A percentile compares a stretch with the other conserved stretches of the same genome.
phyloP scores from a whole-genome alignment of 1,140 invertebrate genomes.

The Aphidius gifuensis region DNA sequence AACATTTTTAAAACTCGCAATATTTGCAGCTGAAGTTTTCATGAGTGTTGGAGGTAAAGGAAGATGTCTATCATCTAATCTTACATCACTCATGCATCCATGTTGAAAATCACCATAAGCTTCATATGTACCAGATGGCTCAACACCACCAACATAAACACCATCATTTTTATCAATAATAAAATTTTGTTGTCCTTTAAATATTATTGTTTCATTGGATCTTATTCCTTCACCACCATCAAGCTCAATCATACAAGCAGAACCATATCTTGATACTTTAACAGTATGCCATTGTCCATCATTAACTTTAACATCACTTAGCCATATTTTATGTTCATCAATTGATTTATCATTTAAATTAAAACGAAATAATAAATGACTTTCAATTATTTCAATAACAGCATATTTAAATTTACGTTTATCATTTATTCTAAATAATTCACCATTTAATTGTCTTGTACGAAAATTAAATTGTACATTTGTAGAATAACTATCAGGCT shows the following conservation, averaged over 20 bases:
- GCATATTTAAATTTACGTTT: slow-evolving; percentile 94
- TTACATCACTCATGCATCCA: slow-evolving; percentile 80
- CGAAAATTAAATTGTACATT: slow-evolving; percentile 90
- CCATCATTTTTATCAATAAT: slow-evolving; percentile 91
- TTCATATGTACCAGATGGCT: slow-evolving; percentile 90
- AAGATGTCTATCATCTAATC: slow-evolving; percentile 89
- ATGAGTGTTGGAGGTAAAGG: slow-evolving; percentile 90
- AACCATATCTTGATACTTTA: slow-evolving; percentile 83
- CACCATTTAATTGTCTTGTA: slow-evolving; percentile 87
- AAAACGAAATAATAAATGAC: slow-evolving; percentile 67
- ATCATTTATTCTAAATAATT: slow-evolving; percentile 87
- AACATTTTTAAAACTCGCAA: slow-evolving; percentile 86
- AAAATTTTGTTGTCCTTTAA: slow-evolving; percentile 87
- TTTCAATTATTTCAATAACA: slow-evolving; percentile 73
- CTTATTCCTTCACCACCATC: slow-evolving; percentile 93
- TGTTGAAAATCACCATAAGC: slow-evolving; percentile 95
- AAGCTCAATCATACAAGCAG: slow-evolving; percentile 86
- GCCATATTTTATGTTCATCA: slow-evolving; percentile 86
- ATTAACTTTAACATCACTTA: slow-evolving; percentile 86
- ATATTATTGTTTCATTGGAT: slow-evolving; percentile 91
- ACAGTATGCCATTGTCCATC: slow-evolving; percentile 98
- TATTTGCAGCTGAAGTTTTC: slow-evolving; percentile 90
- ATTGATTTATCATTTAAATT: slow-evolving; percentile 88
- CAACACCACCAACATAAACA: slow-evolving; percentile 90
- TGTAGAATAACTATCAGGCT: slow-evolving; percentile 86